Conservation (phyloP, 2,113 vertebrate species). For the Amia ocellicauda region DNA sequence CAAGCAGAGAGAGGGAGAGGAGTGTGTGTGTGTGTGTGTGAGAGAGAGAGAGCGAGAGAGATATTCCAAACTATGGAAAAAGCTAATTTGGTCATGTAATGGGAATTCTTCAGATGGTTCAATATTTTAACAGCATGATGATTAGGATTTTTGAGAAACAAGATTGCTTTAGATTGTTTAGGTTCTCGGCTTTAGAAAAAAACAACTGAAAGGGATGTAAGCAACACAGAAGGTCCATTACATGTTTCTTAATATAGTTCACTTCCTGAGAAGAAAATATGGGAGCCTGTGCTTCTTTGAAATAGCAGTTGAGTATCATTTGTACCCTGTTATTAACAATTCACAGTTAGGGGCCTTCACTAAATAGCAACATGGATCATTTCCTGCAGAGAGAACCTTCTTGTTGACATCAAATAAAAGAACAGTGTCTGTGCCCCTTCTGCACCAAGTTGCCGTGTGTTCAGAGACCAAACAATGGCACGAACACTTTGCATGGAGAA, state of each 20-base stretch:
- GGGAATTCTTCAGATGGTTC: no score
- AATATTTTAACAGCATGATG: no score
- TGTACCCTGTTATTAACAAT: background rate
- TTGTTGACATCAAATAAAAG: background rate
- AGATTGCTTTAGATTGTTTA: no score
- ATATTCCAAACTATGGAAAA: no score
- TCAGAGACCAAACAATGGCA: background rate
- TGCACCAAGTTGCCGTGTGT: background rate
- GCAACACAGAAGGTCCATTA: no score
- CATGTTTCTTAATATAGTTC: constrained; percentile 9
- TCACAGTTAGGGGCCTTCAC: background rate
- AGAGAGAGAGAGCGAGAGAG: no score
- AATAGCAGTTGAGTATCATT: background rate
- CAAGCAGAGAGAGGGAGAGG: no score
- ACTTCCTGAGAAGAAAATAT: constrained; percentile 18
- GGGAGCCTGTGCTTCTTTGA: constrained; percentile 6
- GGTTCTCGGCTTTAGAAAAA: no score
- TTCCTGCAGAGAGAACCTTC: background rate
- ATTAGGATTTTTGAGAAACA: no score
- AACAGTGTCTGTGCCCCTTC: constrained; percentile 1
- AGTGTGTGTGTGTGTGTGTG: no score
- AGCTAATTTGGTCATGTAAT: no score
- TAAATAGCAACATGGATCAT: background rate
- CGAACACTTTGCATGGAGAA: background rate
- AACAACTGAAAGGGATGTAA: no score